Evolutionary conservation across 1,140 invertebrate genomes (phyloP).

Genomic region (Manduca sexta): DNA sequence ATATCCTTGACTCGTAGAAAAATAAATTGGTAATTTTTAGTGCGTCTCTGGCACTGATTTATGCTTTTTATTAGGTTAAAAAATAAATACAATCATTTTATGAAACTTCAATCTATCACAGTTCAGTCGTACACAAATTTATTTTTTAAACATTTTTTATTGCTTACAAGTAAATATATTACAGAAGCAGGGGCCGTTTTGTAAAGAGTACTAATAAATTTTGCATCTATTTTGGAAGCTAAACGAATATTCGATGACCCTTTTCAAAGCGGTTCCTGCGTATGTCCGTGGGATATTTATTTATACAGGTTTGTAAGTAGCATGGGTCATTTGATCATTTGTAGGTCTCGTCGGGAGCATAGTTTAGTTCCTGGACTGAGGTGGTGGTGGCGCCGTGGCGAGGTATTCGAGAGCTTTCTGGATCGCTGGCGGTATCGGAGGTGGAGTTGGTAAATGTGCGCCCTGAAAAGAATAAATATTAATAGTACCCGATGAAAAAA

Average conservation of each 20-base stretch:
- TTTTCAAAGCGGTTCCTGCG: conserved; percentile 10
- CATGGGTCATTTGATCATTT: conserved; percentile 6
- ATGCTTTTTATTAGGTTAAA: conserved; percentile 49
- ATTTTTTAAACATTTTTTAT: conserved; percentile 53
- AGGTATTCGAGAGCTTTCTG: conserved; percentile 48
- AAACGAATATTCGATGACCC: background rate
- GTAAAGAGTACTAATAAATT: background rate
- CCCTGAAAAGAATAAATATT: conserved; percentile 48
- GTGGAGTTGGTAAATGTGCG: conserved; percentile 76
- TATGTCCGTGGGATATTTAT: conserved; percentile 8
- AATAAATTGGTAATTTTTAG: conserved; percentile 37
- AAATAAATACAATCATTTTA: conserved; percentile 29
- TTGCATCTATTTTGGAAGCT: background rate
- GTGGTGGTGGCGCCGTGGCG: conserved; percentile 44
- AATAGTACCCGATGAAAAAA: too few relatives aligned
- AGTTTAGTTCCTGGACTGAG: conserved; percentile 24
- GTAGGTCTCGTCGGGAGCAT: conserved; percentile 1
- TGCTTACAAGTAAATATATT: conserved; percentile 30
- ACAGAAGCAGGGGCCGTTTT: conserved; percentile 1
- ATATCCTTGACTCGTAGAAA: conserved; percentile 5
- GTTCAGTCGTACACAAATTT: conserved; percentile 48
- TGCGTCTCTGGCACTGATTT: conserved; percentile 68
- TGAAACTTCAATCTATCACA: conserved; percentile 34
- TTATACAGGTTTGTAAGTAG: conserved; percentile 10
- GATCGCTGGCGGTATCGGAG: conserved; percentile 72